Evolutionary conservation across 2,797 vertebrate species (phyloP).

Genomic region (Sebastes trivittatus): DNA sequence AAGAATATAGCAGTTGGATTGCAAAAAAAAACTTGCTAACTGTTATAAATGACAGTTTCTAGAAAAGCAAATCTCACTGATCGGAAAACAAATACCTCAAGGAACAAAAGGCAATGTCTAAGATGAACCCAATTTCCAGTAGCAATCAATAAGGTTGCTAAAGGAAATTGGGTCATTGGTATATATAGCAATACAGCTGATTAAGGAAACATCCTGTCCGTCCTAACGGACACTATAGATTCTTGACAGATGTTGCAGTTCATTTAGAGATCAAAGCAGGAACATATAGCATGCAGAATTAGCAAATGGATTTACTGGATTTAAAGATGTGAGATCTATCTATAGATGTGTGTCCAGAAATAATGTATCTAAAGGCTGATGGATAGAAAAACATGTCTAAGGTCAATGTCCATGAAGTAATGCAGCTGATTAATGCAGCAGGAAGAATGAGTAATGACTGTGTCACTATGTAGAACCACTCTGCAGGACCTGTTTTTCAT

Average conservation of each 20-base stretch:
- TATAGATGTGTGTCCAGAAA: not conserved
- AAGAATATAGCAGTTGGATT: slow-evolving; percentile 17
- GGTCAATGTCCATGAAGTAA: slow-evolving; percentile 16
- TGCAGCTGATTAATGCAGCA: slow-evolving; percentile 8
- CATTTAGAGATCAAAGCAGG: slow-evolving; percentile 39
- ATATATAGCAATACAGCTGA: slow-evolving; percentile 9
- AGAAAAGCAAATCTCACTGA: slow-evolving; percentile 32
- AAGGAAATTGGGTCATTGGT: slow-evolving; percentile 56
- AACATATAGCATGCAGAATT: not conserved
- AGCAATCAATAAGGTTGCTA: slow-evolving; percentile 48
- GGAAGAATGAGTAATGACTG: slow-evolving; percentile 22
- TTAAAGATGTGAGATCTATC: not conserved
- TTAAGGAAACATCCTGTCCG: slow-evolving; percentile 6
- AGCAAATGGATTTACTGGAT: not conserved
- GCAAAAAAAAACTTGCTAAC: slow-evolving; percentile 8
- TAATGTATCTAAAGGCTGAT: not conserved
- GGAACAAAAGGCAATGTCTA: slow-evolving; percentile 26
- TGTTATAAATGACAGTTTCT: slow-evolving; percentile 18
- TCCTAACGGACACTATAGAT: slow-evolving; percentile 15
- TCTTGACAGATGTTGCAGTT: slow-evolving; percentile 25
- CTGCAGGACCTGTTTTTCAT: slow-evolving; percentile 14
- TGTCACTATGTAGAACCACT: slow-evolving; percentile 10
- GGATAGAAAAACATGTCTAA: not conserved
- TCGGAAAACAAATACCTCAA: slow-evolving; percentile 29
- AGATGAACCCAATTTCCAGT: slow-evolving; percentile 54